Evolutionary conservation across 2,797 vertebrate genomes (phyloP), one percentile per base, ranked within the genome.

Genomic region (Chrysocyon brachyurus): DNA sequence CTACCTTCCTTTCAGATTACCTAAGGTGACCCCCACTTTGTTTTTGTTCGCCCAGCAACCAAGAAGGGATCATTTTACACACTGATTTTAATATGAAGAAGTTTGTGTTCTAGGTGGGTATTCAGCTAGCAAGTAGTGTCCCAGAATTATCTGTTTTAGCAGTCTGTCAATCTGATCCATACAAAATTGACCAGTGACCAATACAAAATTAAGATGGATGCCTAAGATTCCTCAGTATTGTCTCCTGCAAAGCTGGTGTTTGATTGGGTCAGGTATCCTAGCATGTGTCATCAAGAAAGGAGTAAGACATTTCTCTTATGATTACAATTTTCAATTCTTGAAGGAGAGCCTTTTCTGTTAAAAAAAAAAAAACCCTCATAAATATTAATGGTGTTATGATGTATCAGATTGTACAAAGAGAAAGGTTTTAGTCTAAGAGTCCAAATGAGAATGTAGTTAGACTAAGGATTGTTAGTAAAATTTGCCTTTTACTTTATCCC

Each of bases 401-500:
- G 9, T 86, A 72, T 14, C 46, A 24, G 68, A 63, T 87, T 90
- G 36, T 94, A 59, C 12, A 83, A 88, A 26, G 31, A 94, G 28
- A 94, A 85, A 88, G 12, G 0, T 59, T 95, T 93, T 92, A 46
- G 17, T 91, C 40, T 87, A 56, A 52, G 24, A 88, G 0, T 1
- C 24, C 46, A 70, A 75, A 87, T 54, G 15, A 72, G 57, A 87
- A 63, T 85, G 68, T 49, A 93, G 31, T 61, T 85, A 90, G 82
- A 87, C 33, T 31, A 61, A 94, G 36, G 28, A 24, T 14, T 70
- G 79, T 9, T 11, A 46, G 91, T 49, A 31, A 36, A 15, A 0
- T 6, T 83, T 96, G 97, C 4, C 16, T 31, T 97, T 75, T 97
- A 87, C n/a, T 93, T 94, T 82, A 75, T 57, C n/a, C 85, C 87